phyloP scores from a whole-genome alignment of 1,140 invertebrate species.

The Tachypleus tridentatus region DNA sequence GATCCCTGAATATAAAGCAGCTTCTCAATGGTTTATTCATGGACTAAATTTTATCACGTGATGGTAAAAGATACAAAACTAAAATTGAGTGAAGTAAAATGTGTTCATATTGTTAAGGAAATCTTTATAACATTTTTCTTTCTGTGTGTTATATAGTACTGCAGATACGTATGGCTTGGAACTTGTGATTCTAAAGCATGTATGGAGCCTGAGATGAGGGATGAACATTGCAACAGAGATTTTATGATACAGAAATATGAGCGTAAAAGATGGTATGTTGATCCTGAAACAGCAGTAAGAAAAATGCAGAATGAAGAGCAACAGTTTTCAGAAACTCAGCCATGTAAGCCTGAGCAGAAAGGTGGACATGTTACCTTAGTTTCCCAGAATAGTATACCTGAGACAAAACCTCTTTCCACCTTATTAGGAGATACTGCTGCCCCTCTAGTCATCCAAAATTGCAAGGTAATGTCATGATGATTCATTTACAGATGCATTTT shows the following conservation, averaged over 20 bases:
- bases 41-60: no score
- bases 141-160: conserved; percentile 43
- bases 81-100: no score
- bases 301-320: conserved; percentile 10
- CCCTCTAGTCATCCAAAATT: conserved; percentile 18
- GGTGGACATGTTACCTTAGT: no score
- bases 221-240: conserved; percentile 79
- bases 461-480: no score
- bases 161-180: conserved; percentile 78
- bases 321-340: no score
- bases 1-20: no score
- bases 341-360: conserved; percentile 14
- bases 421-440: conserved; percentile 17
- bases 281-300: conserved; percentile 41
- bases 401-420: conserved; percentile 19
- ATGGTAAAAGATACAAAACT: no score
- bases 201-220: conserved; percentile 47
- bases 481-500: no score
- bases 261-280: conserved; percentile 61
- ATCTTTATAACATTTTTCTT: no score
- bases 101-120: no score
- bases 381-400: conserved; percentile 3
- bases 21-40: no score
- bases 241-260: conserved; percentile 91
- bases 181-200: conserved; percentile 48